phyloP scores from a whole-genome alignment of 2,888 invertebrate genomes.

The Tineola bisselliella region DNA sequence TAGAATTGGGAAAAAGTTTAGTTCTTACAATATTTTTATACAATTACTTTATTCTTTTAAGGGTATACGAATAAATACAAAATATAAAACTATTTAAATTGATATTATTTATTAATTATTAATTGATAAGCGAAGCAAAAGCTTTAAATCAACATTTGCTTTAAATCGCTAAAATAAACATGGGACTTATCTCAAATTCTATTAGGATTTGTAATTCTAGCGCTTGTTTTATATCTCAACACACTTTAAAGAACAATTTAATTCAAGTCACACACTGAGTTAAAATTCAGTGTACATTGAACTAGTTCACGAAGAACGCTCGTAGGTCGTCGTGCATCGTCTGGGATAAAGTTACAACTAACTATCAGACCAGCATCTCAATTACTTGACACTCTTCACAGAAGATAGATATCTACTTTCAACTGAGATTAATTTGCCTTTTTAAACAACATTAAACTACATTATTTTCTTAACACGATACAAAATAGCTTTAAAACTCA shows the following conservation, averaged over 20 bases:
- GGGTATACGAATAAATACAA: too few species aligned
- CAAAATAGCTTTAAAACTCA: too few species aligned
- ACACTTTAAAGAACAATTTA: not conserved
- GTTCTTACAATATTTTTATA: too few species aligned
- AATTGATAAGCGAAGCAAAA: too few species aligned
- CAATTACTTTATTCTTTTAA: too few species aligned
- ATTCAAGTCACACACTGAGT: conserved; percentile 10
- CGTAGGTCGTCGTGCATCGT: conserved; percentile 8
- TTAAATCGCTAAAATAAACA: too few species aligned
- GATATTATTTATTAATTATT: too few species aligned
- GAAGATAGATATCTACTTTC: not conserved
- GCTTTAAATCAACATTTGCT: too few species aligned
- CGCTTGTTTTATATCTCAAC: not conserved
- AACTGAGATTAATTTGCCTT: not conserved
- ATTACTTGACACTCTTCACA: conserved; percentile 13
- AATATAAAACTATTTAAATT: too few species aligned
- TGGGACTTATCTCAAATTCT: not conserved
- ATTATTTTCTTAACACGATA: too few species aligned
- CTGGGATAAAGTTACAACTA: conserved; percentile 15
- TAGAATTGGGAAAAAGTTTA: too few species aligned
- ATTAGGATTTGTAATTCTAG: not conserved
- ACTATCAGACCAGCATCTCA: conserved; percentile 14
- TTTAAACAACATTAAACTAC: not conserved
- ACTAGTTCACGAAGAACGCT: conserved; percentile 4
- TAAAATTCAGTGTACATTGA: conserved; percentile 14